Percentiles rank a stretch among this genome's conserved stretches.
These are phyloP conservation scores for Magallana ariakensis DNA, from an alignment of 1,140 invertebrate genomes.

Conservation along the genomic window DNA sequence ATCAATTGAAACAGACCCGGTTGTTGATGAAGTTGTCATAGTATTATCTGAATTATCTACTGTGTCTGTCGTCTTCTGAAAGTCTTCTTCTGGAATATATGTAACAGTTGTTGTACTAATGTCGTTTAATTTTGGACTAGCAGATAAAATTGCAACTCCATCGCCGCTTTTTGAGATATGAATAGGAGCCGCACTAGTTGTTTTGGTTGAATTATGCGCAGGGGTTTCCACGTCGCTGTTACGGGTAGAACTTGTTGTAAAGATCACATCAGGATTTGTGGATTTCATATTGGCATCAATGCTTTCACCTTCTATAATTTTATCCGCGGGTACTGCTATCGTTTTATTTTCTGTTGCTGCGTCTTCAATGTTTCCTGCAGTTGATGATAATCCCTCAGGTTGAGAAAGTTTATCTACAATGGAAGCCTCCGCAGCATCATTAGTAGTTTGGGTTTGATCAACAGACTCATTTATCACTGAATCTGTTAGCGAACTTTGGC, in stretches of 20 bases:
- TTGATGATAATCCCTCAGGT: neutral
- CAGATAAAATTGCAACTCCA: neutral
- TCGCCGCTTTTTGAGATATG: neutral
- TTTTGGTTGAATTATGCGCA: slow-evolving; percentile 6
- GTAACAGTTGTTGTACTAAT: slow-evolving; percentile 11
- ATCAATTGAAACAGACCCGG: neutral
- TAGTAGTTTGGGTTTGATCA: neutral
- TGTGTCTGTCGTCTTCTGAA: neutral
- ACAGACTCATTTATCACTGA: neutral
- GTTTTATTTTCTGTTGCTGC: neutral
- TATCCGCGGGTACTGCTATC: neutral
- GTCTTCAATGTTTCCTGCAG: neutral
- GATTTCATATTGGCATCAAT: neutral
- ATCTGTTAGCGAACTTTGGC: neutral
- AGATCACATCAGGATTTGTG: neutral
- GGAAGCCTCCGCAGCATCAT: neutral
- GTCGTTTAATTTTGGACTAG: slow-evolving; percentile 1
- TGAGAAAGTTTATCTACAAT: neutral
- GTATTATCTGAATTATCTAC: neutral
- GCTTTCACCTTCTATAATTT: neutral
- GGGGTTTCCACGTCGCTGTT: slow-evolving; percentile 15
- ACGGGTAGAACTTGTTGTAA: neutral
- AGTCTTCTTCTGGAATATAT: neutral
- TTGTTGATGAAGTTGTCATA: neutral
- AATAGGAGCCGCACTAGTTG: neutral